phyloP scores from a whole-genome alignment of 53 echinoderm and acorn worm genomes.

The Echinarachnius parma region DNA sequence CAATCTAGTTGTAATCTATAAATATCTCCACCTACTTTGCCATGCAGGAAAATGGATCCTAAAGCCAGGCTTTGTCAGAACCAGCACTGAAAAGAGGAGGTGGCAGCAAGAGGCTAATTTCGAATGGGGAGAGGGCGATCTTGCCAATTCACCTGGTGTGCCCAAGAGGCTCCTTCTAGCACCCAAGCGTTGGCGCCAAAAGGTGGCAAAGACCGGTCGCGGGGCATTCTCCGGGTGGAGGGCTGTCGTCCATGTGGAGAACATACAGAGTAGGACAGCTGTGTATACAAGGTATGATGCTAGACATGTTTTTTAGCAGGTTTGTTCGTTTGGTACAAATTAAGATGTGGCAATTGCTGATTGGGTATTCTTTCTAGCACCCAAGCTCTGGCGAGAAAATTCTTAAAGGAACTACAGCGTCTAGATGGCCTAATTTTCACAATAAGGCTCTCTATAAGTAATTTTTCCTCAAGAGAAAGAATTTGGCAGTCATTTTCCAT shows the following conservation, averaged over 20 bases:
- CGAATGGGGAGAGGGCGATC: constrained; percentile 61
- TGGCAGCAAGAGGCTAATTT: constrained; percentile 72
- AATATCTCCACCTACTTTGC: too few relatives aligned
- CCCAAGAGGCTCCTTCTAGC: constrained; percentile 52
- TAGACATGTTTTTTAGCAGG: too few relatives aligned
- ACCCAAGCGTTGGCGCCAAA: constrained; percentile 68
- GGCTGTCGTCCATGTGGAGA: constrained; percentile 54
- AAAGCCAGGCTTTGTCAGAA: constrained; percentile 58
- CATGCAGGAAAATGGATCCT: constrained; percentile 97
- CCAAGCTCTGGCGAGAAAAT: too few relatives aligned
- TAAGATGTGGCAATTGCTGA: too few relatives aligned
- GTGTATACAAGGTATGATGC: constrained; percentile 79
- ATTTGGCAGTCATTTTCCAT: too few relatives aligned
- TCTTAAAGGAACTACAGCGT: too few relatives aligned
- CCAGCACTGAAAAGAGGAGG: constrained; percentile 54
- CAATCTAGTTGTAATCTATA: too few relatives aligned
- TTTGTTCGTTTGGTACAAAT: too few relatives aligned
- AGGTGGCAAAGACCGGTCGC: constrained; percentile 28
- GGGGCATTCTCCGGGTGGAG: constrained; percentile 72
- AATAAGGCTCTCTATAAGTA: too few relatives aligned
- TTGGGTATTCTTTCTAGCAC: too few relatives aligned
- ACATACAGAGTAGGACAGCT: constrained; percentile 49
- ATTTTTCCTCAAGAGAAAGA: too few relatives aligned
- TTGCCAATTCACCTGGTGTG: background rate
- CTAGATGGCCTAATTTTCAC: too few relatives aligned